Evolutionary conservation across 2,113 vertebrate species (phyloP).

Genomic region (Morphnarchus princeps): DNA sequence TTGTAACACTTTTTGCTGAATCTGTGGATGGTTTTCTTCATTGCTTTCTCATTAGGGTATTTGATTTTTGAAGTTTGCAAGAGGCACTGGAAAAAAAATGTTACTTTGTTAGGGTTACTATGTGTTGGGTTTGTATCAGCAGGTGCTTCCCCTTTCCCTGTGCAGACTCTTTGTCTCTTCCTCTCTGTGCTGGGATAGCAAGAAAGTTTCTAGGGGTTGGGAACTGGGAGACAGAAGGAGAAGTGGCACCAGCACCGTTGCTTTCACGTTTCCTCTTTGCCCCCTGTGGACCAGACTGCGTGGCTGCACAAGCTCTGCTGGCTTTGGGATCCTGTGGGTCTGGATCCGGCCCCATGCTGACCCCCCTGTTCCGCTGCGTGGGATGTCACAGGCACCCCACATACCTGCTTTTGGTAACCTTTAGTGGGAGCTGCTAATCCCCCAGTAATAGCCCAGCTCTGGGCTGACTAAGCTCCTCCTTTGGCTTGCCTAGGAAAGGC

Average conservation of each 20-base stretch:
- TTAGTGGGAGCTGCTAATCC: background rate
- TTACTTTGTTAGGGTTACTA: background rate
- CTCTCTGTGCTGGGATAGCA: background rate
- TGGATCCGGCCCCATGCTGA: accelerated
- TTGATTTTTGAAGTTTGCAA: background rate
- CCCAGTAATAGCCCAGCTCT: background rate
- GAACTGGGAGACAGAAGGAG: background rate
- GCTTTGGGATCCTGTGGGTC: background rate
- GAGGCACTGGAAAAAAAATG: background rate
- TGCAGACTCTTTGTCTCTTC: background rate
- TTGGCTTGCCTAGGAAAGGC: slow-evolving; percentile 19
- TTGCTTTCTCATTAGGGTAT: background rate
- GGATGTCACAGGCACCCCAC: background rate
- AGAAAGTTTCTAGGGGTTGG: background rate
- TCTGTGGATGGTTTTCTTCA: background rate
- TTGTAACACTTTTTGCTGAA: background rate
- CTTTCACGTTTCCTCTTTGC: background rate
- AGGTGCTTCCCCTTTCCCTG: background rate
- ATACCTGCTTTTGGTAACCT: background rate
- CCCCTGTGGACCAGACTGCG: background rate
- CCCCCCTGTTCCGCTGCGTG: background rate
- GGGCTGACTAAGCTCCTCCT: background rate
- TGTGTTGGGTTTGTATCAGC: background rate
- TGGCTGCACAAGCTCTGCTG: background rate
- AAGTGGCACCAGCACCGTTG: background rate